Conservation (phyloP, 2,888 invertebrate genomes). For the Chironomus riparius region DNA sequence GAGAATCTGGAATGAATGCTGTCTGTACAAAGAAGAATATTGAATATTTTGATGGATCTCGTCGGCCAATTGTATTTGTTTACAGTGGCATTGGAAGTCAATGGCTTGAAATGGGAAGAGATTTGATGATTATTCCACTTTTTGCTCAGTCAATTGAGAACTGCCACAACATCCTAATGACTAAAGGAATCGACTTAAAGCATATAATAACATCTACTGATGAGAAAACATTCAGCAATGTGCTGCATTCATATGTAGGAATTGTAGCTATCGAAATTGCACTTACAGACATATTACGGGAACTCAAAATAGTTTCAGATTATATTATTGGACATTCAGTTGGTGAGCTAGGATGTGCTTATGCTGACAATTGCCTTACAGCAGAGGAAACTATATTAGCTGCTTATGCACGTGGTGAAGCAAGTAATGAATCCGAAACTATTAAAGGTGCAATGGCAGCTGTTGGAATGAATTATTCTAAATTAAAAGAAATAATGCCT, state of each 20-base stretch:
- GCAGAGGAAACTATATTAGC: conserved; percentile 69
- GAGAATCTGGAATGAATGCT: neutral
- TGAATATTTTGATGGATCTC: conserved; percentile 48
- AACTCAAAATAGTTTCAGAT: conserved; percentile 53
- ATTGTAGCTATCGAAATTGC: conserved; percentile 54
- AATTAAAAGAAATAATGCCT: conserved; percentile 51
- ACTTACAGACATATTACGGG: conserved; percentile 48
- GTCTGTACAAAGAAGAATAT: conserved; percentile 41
- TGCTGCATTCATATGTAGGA: conserved; percentile 54
- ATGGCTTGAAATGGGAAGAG: conserved; percentile 67
- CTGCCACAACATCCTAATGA: conserved; percentile 46
- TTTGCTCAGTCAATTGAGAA: conserved; percentile 57
- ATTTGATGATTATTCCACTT: conserved; percentile 58
- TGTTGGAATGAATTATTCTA: conserved; percentile 51
- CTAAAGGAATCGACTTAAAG: conserved; percentile 50
- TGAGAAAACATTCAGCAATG: conserved; percentile 49
- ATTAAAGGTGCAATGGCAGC: conserved; percentile 73
- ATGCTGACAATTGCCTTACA: conserved; percentile 79
- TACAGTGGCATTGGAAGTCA: conserved; percentile 81
- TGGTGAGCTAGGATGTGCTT: conserved; percentile 84
- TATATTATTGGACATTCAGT: conserved; percentile 75
- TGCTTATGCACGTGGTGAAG: conserved; percentile 67
- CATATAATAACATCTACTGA: conserved; percentile 50
- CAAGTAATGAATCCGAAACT: conserved; percentile 54
- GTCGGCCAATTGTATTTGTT: conserved; percentile 68